Evolutionary conservation across 1,140 invertebrate species (phyloP).

Genomic region (Dendrolimus kikuchii): DNA sequence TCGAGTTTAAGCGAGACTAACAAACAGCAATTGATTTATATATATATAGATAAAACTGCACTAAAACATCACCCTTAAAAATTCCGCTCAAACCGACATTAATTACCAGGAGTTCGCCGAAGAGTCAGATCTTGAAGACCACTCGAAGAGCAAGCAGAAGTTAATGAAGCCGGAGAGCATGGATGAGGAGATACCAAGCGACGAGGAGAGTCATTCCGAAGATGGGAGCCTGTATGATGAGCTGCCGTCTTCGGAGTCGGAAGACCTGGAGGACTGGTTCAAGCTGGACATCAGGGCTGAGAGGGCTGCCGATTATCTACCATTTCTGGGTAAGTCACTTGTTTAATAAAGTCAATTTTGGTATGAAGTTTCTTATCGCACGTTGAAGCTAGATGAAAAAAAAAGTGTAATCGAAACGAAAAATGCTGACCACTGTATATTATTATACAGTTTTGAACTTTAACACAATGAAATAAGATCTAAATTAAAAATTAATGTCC

Average conservation of each 20-base stretch:
- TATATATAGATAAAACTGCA: no score
- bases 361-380: no score
- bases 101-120: conserved; percentile 23
- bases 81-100: neutral
- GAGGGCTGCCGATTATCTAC: conserved; percentile 44
- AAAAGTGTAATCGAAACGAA: neutral
- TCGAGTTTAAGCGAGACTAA: no score
- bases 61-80: neutral
- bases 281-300: conserved; percentile 43
- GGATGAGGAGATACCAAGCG: conserved; percentile 46
- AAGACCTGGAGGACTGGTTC: conserved; percentile 52
- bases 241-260: conserved; percentile 46
- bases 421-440: no score
- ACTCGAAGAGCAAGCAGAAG: conserved; percentile 14
- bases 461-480: no score
- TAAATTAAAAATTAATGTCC: no score
- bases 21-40: no score
- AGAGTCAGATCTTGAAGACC: conserved; percentile 16
- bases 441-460: no score
- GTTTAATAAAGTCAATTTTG: no score
- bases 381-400: neutral
- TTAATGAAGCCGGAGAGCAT: conserved; percentile 45
- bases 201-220: conserved; percentile 33
- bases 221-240: conserved; percentile 44
- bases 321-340: conserved; percentile 35